Evolutionary conservation across 2,888 invertebrate species (phyloP).

Genomic region (Ochropleura leucogaster): DNA sequence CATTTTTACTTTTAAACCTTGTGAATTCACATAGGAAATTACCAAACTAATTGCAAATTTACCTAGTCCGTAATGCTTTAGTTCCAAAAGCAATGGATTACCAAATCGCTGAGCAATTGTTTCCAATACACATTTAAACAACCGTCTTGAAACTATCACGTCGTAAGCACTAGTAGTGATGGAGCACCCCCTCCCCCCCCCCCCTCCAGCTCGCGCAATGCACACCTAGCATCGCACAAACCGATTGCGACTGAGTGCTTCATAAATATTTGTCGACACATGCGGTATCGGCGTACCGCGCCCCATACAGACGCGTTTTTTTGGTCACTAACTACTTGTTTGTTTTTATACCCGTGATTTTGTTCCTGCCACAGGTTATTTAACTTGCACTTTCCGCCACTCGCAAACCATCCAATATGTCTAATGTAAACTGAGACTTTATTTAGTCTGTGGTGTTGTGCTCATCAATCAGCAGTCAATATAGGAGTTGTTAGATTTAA

Average conservation of each 20-base stretch:
- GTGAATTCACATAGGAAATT: too few species aligned
- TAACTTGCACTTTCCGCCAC: not conserved
- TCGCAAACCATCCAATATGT: not conserved
- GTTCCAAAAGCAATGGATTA: not conserved
- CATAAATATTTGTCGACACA: constrained; percentile 80
- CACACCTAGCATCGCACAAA: constrained; percentile 26
- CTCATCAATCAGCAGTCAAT: constrained; percentile 77
- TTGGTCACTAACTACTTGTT: constrained; percentile 37
- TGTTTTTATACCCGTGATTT: constrained; percentile 19
- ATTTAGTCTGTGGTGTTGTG: constrained; percentile 17
- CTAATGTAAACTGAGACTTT: not conserved
- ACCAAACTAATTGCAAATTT: too few species aligned
- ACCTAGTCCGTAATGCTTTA: too few species aligned
- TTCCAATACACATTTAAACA: not conserved
- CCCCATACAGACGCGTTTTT: constrained; percentile 45
- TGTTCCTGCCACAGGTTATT: constrained; percentile 16
- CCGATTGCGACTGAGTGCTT: constrained; percentile 75
- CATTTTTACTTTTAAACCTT: too few species aligned
- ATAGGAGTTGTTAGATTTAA: constrained; percentile 70
- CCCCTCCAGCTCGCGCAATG: too few species aligned
- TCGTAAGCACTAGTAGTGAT: not conserved
- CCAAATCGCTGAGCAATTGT: not conserved
- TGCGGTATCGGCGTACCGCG: constrained; percentile 61
- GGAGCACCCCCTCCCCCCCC: too few species aligned
- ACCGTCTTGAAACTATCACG: not conserved